phyloP scores from a whole-genome alignment of 2,888 invertebrate species.

The Papilio protenor region DNA sequence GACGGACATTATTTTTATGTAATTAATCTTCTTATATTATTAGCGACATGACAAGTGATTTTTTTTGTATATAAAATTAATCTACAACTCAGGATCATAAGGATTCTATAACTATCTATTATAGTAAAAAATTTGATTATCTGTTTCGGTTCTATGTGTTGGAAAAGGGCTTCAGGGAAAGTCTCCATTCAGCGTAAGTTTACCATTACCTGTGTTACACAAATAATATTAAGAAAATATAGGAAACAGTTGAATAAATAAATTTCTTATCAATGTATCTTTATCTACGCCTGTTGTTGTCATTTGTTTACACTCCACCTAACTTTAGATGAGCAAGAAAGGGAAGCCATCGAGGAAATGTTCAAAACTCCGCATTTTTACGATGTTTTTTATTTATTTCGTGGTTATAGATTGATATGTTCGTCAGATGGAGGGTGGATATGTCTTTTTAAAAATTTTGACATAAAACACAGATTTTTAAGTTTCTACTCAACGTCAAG shows the following conservation, averaged over 20 bases:
- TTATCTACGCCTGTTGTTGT: neutral
- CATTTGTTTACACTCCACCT: constrained; percentile 15
- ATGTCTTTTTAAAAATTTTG: neutral
- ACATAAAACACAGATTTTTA: neutral
- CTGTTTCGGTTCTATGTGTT: too few species aligned
- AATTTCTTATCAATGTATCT: constrained; percentile 5
- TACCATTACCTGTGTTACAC: neutral
- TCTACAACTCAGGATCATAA: too few species aligned
- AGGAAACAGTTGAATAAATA: neutral
- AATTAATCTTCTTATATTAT: neutral
- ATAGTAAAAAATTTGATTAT: too few species aligned
- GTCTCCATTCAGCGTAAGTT: neutral
- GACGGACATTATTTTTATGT: neutral
- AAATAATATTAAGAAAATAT: neutral
- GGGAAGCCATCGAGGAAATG: constrained; percentile 10
- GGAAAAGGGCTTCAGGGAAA: neutral
- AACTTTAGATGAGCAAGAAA: constrained; percentile 15
- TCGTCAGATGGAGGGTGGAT: neutral
- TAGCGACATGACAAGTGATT: neutral
- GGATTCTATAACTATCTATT: too few species aligned
- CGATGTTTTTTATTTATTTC: constrained; percentile 8
- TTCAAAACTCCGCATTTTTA: constrained; percentile 18
- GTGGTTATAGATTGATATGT: neutral
- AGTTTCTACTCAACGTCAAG: neutral
- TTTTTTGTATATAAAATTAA: neutral